Evolutionary conservation across 1,140 invertebrate genomes (phyloP), one percentile per base, ranked within the genome.

Genomic region (Apis mellifera): DNA sequence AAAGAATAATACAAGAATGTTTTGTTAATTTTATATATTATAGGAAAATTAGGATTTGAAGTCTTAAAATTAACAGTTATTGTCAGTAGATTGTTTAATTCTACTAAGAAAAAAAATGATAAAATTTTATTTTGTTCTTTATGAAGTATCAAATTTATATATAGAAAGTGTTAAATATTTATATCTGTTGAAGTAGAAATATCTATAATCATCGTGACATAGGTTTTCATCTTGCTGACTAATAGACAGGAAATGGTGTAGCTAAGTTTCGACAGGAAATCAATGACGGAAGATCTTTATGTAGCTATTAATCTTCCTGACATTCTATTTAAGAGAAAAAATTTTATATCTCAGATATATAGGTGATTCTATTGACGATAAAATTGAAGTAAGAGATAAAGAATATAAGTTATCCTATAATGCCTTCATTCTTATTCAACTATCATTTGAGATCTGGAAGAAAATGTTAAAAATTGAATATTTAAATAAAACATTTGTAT

Each of bases 241-340:
- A 72, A 72, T 19, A 17, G 5, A 32, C 17, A 71, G n/a, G 69
- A 52, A 54, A 71, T 26, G 11, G 32, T 42, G 32, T 42, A 23
- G 9, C 17, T 65, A 65, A 62, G 60, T 50, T 57, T 72, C 19
- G 54, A 42, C 26, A 72, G 52, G 17, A 55, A 72, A 72, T 72
- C 70, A 12, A 72, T 72, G 54, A 13, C 2, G 21, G 2, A 50
- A 50, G 66, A 69, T 69, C 42, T 48, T 42, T 17, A 69, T n/a
- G 42, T 69, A 69, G 13, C 12, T 13, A 48, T 48, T 42, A 69
- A 42, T 66, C 65, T 68, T 8, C 15, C 42, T 50, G 66, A 48
- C 13, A 68, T 69, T 69, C 42, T 21, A 69, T 69, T 69, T n/a
- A n/a, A 48, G 12, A 13, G 21, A n/a, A 69, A 69, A 69, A 50